These are phyloP conservation scores for Chaetophractus vellerosus DNA, from an alignment of 2,797 vertebrate genomes.

Conservation along the genomic window DNA sequence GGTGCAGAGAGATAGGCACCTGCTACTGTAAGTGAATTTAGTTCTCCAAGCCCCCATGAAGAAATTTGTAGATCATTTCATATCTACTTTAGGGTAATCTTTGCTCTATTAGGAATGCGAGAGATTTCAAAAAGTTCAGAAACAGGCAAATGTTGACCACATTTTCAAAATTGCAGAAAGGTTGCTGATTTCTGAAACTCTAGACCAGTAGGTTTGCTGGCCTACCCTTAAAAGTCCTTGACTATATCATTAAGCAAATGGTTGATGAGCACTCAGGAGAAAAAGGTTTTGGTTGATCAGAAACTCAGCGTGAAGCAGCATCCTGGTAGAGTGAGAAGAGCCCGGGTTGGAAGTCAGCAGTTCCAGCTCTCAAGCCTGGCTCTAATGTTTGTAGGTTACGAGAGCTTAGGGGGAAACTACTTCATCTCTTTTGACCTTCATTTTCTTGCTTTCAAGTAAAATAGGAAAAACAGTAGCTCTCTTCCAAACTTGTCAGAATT, in stretches of 20 bases:
- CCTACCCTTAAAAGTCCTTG: constrained; percentile 23
- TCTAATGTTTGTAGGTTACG: neutral
- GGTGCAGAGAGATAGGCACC: neutral
- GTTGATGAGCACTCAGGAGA: neutral
- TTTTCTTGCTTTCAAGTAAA: constrained; percentile 65
- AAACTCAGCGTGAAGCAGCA: neutral
- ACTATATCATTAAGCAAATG: neutral
- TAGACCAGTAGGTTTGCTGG: neutral
- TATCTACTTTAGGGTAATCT: constrained; percentile 20
- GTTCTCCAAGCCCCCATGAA: neutral
- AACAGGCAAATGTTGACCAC: constrained; percentile 9
- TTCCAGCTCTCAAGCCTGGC: neutral
- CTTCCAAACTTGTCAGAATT: constrained; percentile 52
- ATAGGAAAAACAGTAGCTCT: neutral
- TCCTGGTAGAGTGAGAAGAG: neutral
- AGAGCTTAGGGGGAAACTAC: neutral
- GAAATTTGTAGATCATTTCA: constrained; percentile 19
- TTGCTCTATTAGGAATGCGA: neutral
- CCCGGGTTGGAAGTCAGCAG: neutral
- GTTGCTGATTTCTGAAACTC: constrained; percentile 61
- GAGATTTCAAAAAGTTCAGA: constrained; percentile 29
- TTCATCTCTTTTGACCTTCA: neutral
- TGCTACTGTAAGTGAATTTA: neutral
- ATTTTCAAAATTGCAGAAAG: constrained; percentile 42
- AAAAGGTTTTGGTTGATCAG: constrained; percentile 30